Percentiles rank a stretch among this genome's conserved stretches.
These are phyloP conservation scores for Argentina silus DNA, from an alignment of 2,797 vertebrate species.

Conservation along the genomic window DNA sequence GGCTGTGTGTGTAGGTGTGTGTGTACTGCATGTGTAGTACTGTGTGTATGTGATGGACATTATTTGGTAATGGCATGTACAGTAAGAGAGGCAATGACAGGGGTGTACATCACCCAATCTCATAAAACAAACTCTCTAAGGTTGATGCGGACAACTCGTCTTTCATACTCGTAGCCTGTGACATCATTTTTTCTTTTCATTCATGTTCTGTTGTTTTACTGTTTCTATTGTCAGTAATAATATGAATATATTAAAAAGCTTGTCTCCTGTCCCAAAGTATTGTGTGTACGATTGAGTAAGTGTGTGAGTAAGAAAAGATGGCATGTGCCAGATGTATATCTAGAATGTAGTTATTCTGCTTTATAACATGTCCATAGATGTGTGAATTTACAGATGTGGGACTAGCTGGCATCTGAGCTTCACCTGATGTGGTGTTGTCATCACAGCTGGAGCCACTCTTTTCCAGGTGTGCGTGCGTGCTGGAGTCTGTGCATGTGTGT, in stretches of 20 bases:
- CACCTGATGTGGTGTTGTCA: conserved; percentile 25
- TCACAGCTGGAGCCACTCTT: conserved; percentile 29
- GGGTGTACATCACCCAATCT: no score
- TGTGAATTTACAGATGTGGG: not conserved
- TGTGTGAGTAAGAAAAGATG: not conserved
- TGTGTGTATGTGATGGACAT: conserved; percentile 9
- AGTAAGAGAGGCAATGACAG: no score
- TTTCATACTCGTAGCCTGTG: no score
- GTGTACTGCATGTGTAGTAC: conserved; percentile 15
- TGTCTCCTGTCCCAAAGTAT: no score
- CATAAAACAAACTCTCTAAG: no score
- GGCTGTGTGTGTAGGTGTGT: not conserved
- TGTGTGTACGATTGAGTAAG: conserved; percentile 1
- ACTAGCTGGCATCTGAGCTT: not conserved
- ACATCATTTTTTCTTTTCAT: no score
- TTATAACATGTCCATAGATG: not conserved
- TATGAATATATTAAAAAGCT: no score
- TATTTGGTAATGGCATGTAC: no score
- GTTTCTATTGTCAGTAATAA: no score
- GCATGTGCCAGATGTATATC: not conserved
- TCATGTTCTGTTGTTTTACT: no score
- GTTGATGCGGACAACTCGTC: no score
- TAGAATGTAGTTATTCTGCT: not conserved
- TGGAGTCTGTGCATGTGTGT: no score
- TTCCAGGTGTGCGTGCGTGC: conserved; percentile 13